These are phyloP conservation scores for Aphelocoma californica DNA, from an alignment of 2,797 vertebrate genomes.

Conservation along the genomic window DNA sequence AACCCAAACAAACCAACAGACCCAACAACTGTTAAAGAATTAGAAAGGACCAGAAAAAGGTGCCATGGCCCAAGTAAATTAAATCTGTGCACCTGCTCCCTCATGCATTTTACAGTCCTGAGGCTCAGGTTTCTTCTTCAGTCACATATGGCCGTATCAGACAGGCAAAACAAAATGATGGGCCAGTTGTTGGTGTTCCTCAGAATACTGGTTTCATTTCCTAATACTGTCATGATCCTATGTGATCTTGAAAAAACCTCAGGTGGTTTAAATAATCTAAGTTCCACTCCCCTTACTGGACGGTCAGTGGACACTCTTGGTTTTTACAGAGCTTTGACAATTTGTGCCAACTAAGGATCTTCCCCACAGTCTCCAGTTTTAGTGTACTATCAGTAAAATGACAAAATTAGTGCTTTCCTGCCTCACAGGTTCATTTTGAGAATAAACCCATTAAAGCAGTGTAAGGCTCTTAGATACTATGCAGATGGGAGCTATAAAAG, in stretches of 20 bases:
- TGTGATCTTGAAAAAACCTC: neutral
- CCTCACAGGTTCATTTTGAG: neutral
- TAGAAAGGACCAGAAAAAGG: neutral
- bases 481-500: slow-evolving; percentile 47
- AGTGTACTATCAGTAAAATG: neutral
- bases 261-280: neutral
- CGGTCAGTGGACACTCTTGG: neutral
- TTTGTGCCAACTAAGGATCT: neutral
- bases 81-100: neutral
- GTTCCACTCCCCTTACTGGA: neutral
- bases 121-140: neutral
- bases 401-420: neutral
- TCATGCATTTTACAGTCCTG: neutral
- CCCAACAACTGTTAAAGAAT: neutral
- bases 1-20: neutral
- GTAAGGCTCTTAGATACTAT: neutral
- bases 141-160: neutral
- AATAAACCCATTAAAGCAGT: neutral
- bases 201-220: neutral
- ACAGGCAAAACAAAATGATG: neutral
- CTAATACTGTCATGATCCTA: neutral
- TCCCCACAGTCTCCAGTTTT: neutral
- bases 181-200: neutral
- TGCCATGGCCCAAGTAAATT: neutral
- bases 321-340: neutral